Base-by-base conservation (phyloP, 2,113 vertebrate species). In the Diadophis punctatus region DNA sequence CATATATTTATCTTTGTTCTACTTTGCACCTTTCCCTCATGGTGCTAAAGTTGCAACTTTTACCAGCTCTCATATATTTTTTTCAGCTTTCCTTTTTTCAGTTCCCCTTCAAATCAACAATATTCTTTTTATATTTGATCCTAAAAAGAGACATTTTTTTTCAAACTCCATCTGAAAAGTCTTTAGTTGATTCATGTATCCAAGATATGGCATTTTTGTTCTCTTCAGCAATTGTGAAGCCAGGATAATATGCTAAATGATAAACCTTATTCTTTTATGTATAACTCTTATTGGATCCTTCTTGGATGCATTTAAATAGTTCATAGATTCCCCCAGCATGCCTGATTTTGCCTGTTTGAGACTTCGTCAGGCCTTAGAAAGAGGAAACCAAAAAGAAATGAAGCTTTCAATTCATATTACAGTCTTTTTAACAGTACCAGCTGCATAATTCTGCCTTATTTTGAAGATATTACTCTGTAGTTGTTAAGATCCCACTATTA, bases 401-500 rank as follows among this genome's bases (percentile, higher is more conserved):
- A 88, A 88, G 30, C 23, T 48, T 22, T 18, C 39, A 56, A 88
- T 10, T 89, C 52, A 56, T 22, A 92, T 88, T 58, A 60, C 86
- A 46, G 58, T 55, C 49, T 80, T 80, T 74, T 74, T 74, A 74
- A 88, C 27, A 88, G 25, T n/a, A 89, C 86, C 39, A 56, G 49
- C 34, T 92, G 63, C 63, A 92, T 89, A 55, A 34, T 80, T 88
- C 51, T 80, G 25, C 51, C 80, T 89, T 88, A 43, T 88, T 92
- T 92, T 20, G 1, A 80, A 89, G 60, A 80, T 52, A 92, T 92
- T 80, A 88, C n/a, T 92, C 58, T 88, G n/a, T 88, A 22, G 51
- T 89, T 88, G 87, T 63, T 55, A 74, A 80, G 86, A 88, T 5
- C 34, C 9, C 23, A 49, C 14, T 6, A n/a, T 30, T 55, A 56